Percentiles rank a stretch among this genome's conserved stretches.
phyloP scores from a whole-genome alignment of 1,140 invertebrate genomes.

The Nasonia giraulti region DNA sequence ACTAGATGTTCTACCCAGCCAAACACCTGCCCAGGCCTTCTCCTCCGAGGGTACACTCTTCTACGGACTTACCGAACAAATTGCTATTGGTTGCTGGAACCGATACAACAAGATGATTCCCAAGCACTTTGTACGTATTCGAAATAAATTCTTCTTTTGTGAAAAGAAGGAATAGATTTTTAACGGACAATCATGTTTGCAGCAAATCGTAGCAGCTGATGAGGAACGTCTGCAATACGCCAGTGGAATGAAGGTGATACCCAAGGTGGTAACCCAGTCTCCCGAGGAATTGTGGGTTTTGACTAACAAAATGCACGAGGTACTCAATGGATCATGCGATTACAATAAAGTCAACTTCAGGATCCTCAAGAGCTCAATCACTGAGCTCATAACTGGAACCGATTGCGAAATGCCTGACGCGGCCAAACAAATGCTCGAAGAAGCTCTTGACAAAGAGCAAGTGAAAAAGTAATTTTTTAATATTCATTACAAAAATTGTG shows the following conservation, averaged over 20 bases:
- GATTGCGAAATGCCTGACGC: conserved; percentile 55
- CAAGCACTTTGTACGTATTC: neutral
- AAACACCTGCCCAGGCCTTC: conserved; percentile 52
- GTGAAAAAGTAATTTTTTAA: no score
- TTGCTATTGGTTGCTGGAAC: neutral
- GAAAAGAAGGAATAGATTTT: no score
- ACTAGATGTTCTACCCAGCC: conserved; percentile 30
- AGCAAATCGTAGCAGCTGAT: conserved; percentile 73
- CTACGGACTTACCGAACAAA: neutral
- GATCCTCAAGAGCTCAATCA: conserved; percentile 54
- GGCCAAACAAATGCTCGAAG: no score
- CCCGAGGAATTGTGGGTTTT: conserved; percentile 78
- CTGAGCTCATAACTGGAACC: conserved; percentile 58
- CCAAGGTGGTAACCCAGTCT: conserved; percentile 69
- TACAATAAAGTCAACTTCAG: conserved; percentile 61
- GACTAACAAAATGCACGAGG: conserved; percentile 73
- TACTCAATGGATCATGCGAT: conserved; percentile 52
- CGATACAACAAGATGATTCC: conserved; percentile 4
- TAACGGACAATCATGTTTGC: neutral
- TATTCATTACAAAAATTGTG: no score
- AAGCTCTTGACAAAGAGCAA: no score
- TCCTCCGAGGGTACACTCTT: neutral
- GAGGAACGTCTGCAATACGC: conserved; percentile 77
- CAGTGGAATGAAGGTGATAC: conserved; percentile 78
- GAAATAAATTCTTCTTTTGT: no score